Evolutionary conservation across 2,888 invertebrate species (phyloP), one percentile per base, ranked within the genome.

Genomic region (Epirrhoe tristata): DNA sequence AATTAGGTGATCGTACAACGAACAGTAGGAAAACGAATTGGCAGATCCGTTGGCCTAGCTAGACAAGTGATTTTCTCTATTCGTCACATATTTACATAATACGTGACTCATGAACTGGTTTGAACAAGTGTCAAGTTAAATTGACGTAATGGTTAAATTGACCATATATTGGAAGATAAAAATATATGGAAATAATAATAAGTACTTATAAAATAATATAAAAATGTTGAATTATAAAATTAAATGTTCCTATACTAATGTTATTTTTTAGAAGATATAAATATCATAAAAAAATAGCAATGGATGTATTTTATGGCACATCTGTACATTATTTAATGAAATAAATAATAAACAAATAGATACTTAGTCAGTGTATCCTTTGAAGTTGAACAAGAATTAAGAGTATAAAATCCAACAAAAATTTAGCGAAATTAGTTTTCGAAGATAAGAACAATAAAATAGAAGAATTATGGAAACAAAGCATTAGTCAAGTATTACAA

Each of bases 21-120:
- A 55, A 58, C 58, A 62, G 67, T 62, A 70, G 43, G 59, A 67
- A 67, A 70, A 62, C 55, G 32, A 62, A 63, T 75, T 73, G 74
- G 67, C 73, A 72, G 69, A 75, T 75, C 73, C 75, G 77, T 69
- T 74, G 72, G 36, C 36, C 48, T 46, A 73, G 77, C 76, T 64
- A 78, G 76, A 77, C 74, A 67, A 63, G 69, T 61, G 71, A 74
- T 79, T 80, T 82, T 83, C 80, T 69, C 79, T 72, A 79, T 82
- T 84, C 77, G 83, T 85, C 83, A 83, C 78, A 58, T 75, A 76
- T 85, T 83, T 81, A 78, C 83, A 81, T 84, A 81, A 85, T 65
- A 72, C 62, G 73, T 80, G 81, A 79, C 69, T 83, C 80, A 81
- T 39, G 43, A 57, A 53, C 73, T 62, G 71, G 71, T 69, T 71